Percentiles rank a stretch among this genome's conserved stretches.
Evolutionary conservation across 2,888 invertebrate species (phyloP).

Genomic region (Meiosimyza platycephala): DNA sequence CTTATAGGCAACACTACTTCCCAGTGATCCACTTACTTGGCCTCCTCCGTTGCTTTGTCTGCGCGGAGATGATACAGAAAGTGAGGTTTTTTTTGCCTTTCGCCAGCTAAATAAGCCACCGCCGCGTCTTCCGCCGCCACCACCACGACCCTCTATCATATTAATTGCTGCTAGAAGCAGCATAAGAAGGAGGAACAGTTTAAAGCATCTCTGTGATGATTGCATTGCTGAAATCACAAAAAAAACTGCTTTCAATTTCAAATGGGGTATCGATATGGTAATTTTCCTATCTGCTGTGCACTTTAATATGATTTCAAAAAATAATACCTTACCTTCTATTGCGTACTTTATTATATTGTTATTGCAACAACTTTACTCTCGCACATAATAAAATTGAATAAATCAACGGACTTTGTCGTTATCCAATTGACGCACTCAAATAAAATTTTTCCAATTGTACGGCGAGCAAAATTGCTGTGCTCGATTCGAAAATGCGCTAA

Average conservation of each 20-base stretch:
- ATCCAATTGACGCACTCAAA: constrained; percentile 29
- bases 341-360: too few relatives aligned
- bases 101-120: constrained; percentile 62
- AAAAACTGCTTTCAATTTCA: too few relatives aligned
- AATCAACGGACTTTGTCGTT: constrained; percentile 7
- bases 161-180: constrained; percentile 16
- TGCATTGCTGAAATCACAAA: too few relatives aligned
- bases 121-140: constrained; percentile 60
- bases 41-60: constrained; percentile 39
- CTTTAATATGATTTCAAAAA: too few relatives aligned
- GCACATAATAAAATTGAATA: constrained; percentile 27
- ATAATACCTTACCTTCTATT: too few relatives aligned
- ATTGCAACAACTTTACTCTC: constrained; percentile 3
- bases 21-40: background rate
- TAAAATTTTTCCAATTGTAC: constrained; percentile 22
- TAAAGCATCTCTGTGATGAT: too few relatives aligned
- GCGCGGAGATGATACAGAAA: constrained; percentile 48
- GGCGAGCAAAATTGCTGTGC: constrained; percentile 25
- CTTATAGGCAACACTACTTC: constrained; percentile 1
- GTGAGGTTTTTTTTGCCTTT: constrained; percentile 59
- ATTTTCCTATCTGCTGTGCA: too few relatives aligned
- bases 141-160: constrained; percentile 54
- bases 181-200: background rate
- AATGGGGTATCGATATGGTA: too few relatives aligned
- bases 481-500: background rate